phyloP scores from a whole-genome alignment of 2,113 vertebrate genomes.

The Oreochromis spilurus region DNA sequence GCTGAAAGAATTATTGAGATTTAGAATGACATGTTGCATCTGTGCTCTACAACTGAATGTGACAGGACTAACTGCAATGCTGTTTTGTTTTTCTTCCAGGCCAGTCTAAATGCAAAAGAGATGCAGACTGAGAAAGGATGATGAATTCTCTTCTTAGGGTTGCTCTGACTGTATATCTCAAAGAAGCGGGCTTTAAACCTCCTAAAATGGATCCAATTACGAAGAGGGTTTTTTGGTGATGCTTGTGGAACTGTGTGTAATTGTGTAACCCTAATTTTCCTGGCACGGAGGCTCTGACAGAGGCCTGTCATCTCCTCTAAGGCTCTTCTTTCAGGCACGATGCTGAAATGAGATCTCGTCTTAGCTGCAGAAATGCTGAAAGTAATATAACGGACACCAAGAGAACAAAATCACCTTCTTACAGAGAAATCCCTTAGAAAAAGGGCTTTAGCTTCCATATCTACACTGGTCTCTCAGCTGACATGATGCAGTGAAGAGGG shows the following conservation, averaged over 20 bases:
- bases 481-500: constrained; percentile 33
- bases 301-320: constrained; percentile 64
- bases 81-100: constrained; percentile 32
- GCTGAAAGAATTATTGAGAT: background rate
- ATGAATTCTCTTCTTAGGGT: constrained; percentile 31
- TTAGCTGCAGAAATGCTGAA: constrained; percentile 56
- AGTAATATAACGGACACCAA: constrained; percentile 55
- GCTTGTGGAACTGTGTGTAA: constrained; percentile 62
- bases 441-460: constrained; percentile 39
- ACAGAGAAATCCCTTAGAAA: constrained; percentile 41
- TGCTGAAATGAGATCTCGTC: constrained; percentile 64
- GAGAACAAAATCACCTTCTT: constrained; percentile 57
- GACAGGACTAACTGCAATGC: constrained; percentile 50
- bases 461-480: constrained; percentile 32
- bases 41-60: constrained; percentile 49
- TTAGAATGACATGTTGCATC: constrained; percentile 40
- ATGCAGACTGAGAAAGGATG: constrained; percentile 17
- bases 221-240: constrained; percentile 50
- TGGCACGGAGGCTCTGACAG: constrained; percentile 53
- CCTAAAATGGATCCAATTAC: constrained; percentile 70
- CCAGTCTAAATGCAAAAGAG: constrained; percentile 51
- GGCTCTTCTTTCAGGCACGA: constrained; percentile 57
- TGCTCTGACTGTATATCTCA: constrained; percentile 37
- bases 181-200: constrained; percentile 58
- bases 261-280: constrained; percentile 72